Percentiles rank a stretch among this genome's conserved stretches.
phyloP scores from a whole-genome alignment of 2,113 vertebrate species.

The Perccottus glenii region DNA sequence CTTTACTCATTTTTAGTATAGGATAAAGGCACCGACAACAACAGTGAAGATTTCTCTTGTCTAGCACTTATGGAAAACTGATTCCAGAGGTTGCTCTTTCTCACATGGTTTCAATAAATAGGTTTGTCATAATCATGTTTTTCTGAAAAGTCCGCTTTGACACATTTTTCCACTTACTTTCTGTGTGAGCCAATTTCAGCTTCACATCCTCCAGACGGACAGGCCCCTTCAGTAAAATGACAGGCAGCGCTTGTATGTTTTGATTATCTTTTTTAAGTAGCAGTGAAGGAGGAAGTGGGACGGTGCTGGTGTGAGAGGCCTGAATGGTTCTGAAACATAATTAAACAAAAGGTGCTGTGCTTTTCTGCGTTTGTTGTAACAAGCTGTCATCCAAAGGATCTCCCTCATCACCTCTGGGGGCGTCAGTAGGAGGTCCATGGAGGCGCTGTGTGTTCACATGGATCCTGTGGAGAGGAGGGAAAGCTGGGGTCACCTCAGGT shows the following conservation, averaged over 20 bases:
- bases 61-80: slow-evolving; percentile 71
- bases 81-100: slow-evolving; percentile 77
- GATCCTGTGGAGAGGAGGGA: slow-evolving; percentile 51
- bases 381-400: slow-evolving; percentile 17
- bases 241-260: slow-evolving; percentile 21
- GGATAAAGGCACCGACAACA: background rate
- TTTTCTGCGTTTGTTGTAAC: slow-evolving; percentile 28
- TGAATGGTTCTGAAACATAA: slow-evolving; percentile 14
- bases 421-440: slow-evolving; percentile 43
- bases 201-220: slow-evolving; percentile 11
- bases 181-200: too few relatives aligned
- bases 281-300: slow-evolving; percentile 25
- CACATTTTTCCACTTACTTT: background rate
- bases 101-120: slow-evolving; percentile 78
- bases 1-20: too few relatives aligned
- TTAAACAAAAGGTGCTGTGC: slow-evolving; percentile 46
- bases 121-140: slow-evolving; percentile 14
- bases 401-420: slow-evolving; percentile 25
- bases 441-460: slow-evolving; percentile 50
- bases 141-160: slow-evolving; percentile 17
- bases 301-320: slow-evolving; percentile 23
- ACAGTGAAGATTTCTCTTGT: slow-evolving; percentile 65
- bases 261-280: slow-evolving; percentile 41
- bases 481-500: slow-evolving; percentile 62
- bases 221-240: slow-evolving; percentile 27